Percentiles rank a stretch among this genome's conserved stretches.
phyloP scores from a whole-genome alignment of 1,140 invertebrate species.

The Hyposmocoma kahamanoa region DNA sequence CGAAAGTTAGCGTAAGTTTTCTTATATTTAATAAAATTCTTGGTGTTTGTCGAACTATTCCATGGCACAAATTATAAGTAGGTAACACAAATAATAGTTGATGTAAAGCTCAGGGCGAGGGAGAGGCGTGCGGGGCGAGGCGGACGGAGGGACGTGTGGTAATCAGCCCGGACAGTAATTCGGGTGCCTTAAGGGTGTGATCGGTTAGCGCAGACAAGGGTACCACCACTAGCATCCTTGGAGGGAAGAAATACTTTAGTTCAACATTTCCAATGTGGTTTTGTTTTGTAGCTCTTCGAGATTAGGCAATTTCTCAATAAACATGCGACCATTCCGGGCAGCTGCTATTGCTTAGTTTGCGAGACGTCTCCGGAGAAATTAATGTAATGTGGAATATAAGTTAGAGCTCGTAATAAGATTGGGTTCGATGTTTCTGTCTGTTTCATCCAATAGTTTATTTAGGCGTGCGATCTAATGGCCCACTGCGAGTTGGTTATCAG shows the following conservation, averaged over 20 bases:
- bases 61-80: slow-evolving; percentile 65
- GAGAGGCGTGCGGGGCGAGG: slow-evolving; percentile 23
- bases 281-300: slow-evolving; percentile 68
- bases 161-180: slow-evolving; percentile 69
- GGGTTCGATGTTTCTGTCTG: slow-evolving; percentile 44
- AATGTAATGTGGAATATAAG: slow-evolving; percentile 55
- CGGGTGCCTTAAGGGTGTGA: slow-evolving; percentile 67
- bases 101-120: slow-evolving; percentile 40
- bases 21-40: slow-evolving; percentile 64
- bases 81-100: slow-evolving; percentile 69
- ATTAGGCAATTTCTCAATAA: slow-evolving; percentile 68
- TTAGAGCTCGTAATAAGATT: slow-evolving; percentile 46
- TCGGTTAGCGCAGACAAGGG: slow-evolving; percentile 66
- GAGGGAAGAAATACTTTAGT: slow-evolving; percentile 70
- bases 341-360: slow-evolving; percentile 56
- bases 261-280: slow-evolving; percentile 67
- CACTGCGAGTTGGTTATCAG: slow-evolving; percentile 1
- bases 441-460: slow-evolving; percentile 37
- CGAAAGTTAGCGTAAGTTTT: slow-evolving; percentile 53
- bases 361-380: slow-evolving; percentile 59
- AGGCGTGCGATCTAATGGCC: slow-evolving; percentile 7
- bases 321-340: slow-evolving; percentile 50
- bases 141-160: slow-evolving; percentile 31
- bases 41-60: slow-evolving; percentile 63
- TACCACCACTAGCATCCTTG: slow-evolving; percentile 57